Percentiles rank a stretch among this genome's conserved stretches.
These are phyloP conservation scores for Myocastor coypus DNA, from an alignment of 2,113 vertebrate genomes.

Conservation along the genomic window DNA sequence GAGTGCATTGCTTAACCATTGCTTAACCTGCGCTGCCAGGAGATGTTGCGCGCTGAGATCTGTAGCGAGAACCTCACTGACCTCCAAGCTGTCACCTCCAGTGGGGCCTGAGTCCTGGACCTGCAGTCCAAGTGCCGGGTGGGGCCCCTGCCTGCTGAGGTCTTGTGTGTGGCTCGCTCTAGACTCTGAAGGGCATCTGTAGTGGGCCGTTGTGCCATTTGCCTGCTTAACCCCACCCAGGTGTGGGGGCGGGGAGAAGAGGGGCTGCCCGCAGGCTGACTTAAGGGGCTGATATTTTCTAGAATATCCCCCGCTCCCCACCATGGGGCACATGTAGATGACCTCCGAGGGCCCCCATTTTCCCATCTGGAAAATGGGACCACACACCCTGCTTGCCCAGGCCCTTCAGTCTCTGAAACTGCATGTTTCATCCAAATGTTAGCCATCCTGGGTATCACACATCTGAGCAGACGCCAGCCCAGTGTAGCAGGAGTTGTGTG, in stretches of 20 bases:
- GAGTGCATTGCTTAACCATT: background rate
- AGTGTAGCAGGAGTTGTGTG: background rate
- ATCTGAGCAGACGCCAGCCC: background rate
- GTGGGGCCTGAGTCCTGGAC: background rate
- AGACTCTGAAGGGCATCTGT: background rate
- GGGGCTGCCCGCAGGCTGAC: background rate
- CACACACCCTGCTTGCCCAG: background rate
- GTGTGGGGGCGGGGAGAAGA: background rate
- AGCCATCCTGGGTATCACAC: background rate
- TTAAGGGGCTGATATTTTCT: background rate
- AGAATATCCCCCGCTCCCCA: background rate
- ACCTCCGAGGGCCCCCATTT: background rate
- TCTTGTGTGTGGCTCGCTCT: background rate
- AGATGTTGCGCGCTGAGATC: background rate
- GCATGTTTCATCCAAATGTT: background rate
- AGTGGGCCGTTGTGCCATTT: background rate
- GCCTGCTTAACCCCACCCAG: background rate
- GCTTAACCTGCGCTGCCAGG: background rate
- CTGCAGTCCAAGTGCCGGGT: background rate
- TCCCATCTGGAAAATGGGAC: constrained; percentile 36
- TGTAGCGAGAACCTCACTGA: background rate
- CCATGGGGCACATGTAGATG: background rate
- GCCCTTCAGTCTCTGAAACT: background rate
- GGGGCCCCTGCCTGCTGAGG: background rate
- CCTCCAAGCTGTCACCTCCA: accelerated